Percentiles rank a stretch among this genome's conserved stretches.
Evolutionary conservation across 2,113 vertebrate genomes (phyloP).

Genomic region (Heterocephalus glaber): DNA sequence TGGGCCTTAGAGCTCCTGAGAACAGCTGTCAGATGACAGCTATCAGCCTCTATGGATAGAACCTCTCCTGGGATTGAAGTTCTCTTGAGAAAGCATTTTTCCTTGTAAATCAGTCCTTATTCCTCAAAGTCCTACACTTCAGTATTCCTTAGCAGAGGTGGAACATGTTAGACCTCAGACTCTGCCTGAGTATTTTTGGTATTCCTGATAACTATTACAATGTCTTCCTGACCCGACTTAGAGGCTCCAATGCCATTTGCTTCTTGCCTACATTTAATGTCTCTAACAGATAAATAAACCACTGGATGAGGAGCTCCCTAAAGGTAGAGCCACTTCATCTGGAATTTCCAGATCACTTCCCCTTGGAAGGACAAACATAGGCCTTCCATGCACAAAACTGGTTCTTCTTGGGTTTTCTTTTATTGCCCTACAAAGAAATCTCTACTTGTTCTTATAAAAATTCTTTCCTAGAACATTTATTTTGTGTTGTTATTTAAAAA

Average conservation of each 20-base stretch:
- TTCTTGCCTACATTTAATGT: neutral
- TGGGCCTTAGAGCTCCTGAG: neutral
- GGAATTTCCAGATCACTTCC: neutral
- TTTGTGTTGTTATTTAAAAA: slow-evolving; percentile 73
- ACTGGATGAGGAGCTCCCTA: neutral
- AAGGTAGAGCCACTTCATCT: neutral
- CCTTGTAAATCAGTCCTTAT: neutral
- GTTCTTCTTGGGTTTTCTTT: slow-evolving; percentile 35
- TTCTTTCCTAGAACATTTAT: slow-evolving; percentile 75
- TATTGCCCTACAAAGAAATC: slow-evolving; percentile 59
- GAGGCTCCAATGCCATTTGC: neutral
- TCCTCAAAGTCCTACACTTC: neutral
- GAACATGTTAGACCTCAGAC: neutral
- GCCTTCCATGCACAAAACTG: neutral
- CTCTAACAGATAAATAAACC: neutral
- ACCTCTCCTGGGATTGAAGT: neutral
- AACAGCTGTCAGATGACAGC: neutral
- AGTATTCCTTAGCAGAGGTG: neutral
- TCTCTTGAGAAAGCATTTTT: neutral
- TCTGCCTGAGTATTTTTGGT: neutral
- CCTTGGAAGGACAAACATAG: neutral
- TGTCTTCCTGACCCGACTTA: neutral
- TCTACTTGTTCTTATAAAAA: slow-evolving; percentile 55
- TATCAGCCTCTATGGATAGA: neutral
- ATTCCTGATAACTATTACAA: neutral